Evolutionary conservation across 2,888 invertebrate species (phyloP).

Genomic region (Dicroscelio sp.): DNA sequence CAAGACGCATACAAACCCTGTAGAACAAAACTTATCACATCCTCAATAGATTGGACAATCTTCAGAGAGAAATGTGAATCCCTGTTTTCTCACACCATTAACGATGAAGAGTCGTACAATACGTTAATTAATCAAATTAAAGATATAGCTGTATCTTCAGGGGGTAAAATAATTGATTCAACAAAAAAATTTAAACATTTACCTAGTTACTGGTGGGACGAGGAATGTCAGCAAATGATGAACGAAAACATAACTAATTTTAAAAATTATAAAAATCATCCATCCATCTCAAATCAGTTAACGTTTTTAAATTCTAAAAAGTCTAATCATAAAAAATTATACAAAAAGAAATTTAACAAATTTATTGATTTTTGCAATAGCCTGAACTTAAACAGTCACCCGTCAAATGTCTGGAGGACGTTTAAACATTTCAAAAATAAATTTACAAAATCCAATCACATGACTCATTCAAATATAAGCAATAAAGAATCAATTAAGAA

Average conservation of each 20-base stretch:
- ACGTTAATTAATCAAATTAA: neutral
- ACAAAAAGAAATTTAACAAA: neutral
- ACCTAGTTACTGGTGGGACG: slow-evolving; percentile 27
- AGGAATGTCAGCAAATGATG: neutral
- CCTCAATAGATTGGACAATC: neutral
- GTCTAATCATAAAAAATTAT: neutral
- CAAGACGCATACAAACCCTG: neutral
- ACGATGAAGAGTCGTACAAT: neutral
- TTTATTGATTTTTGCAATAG: neutral
- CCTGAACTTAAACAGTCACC: neutral
- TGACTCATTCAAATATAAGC: neutral
- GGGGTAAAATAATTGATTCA: neutral
- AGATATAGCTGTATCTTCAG: neutral
- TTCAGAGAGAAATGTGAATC: too few species aligned
- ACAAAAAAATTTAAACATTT: neutral
- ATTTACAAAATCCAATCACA: neutral
- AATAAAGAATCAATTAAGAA: neutral
- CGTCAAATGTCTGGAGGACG: neutral
- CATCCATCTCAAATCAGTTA: slow-evolving; percentile 19
- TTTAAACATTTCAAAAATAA: neutral
- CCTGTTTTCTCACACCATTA: neutral
- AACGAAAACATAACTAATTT: neutral
- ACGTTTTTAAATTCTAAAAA: neutral
- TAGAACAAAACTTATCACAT: neutral
- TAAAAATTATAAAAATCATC: slow-evolving; percentile 1